Evolutionary conservation across 2,797 vertebrate species (phyloP), one percentile per base, ranked within the genome.

Genomic region (Characodon lateralis): DNA sequence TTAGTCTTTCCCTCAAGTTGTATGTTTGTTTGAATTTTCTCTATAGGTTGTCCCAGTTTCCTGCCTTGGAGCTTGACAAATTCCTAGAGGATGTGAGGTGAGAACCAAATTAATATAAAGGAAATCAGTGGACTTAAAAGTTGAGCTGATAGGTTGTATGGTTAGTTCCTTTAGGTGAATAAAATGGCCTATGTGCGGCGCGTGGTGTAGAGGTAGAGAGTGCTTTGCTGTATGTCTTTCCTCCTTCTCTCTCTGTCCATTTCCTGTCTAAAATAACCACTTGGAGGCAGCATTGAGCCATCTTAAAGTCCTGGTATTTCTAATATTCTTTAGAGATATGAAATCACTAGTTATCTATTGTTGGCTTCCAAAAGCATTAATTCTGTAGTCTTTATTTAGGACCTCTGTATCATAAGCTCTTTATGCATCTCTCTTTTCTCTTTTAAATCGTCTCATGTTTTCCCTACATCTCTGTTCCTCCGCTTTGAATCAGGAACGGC

Each of bases 81-180:
- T 99, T 99, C 90, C 94, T 99, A 82, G 98, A 99, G 92, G 98
- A 99, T 91, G 98, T 99, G 76, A 97, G 97, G 98, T 99, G 83
- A 96, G 91, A 78, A 81, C 12, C 43, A 43, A 58, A 78, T 22
- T 26, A 9, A 5, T 41, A 0, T 63, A 0, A 31, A 58, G 63
- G 22, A 56, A 56, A 51, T 74, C 50, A 63, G 0, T 66, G 18
- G 5, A 39, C 20, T 22, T 66, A 26, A 70, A 70, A 5, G 13
- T 71, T 50, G n/a, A 71, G 50, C 18, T 55, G 7, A 55, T 9
- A 6, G 0, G 6, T 22, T 22, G 1, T 55, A 22, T 7, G 22
- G 53, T 24, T 5, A 55, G 20, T 55, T 24, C 22, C 18, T 24
- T 53, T 53, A 24, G 53, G 22, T n/a, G 55, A n/a, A 8, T 56